Conservation (phyloP, 2,797 vertebrate genomes). For the Danio albolineatus region DNA sequence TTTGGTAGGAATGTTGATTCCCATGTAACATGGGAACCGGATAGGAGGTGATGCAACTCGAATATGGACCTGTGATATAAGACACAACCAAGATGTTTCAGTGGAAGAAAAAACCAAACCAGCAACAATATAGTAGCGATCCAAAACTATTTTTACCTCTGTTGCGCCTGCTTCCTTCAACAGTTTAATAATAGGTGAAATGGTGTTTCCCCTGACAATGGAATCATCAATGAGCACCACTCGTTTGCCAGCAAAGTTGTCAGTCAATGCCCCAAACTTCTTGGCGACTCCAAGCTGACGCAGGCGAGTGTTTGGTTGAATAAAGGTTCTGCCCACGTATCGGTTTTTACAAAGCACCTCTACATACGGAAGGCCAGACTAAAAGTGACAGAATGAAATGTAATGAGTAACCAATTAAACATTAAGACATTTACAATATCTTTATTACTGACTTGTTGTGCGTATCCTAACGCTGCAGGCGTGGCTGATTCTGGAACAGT, state of each 20-base stretch:
- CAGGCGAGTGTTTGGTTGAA: slow-evolving; percentile 95
- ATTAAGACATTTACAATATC: neutral
- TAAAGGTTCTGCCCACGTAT: slow-evolving; percentile 96
- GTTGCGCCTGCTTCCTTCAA: slow-evolving; percentile 96
- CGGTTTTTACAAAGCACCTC: slow-evolving; percentile 98
- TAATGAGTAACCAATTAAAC: neutral
- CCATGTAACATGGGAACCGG: slow-evolving; percentile 96
- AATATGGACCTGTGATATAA: slow-evolving; percentile 87
- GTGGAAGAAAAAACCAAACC: neutral
- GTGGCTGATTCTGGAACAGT: slow-evolving; percentile 98
- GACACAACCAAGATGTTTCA: neutral
- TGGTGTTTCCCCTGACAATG: slow-evolving; percentile 97
- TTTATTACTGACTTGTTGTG: slow-evolving; percentile 82
- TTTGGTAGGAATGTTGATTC: slow-evolving; percentile 98
- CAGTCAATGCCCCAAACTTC: slow-evolving; percentile 95
- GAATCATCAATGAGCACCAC: slow-evolving; percentile 96
- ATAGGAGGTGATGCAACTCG: slow-evolving; percentile 97
- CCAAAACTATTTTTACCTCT: slow-evolving; percentile 78
- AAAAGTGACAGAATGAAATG: slow-evolving; percentile 11
- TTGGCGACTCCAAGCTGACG: slow-evolving; percentile 97
- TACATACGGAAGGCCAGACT: slow-evolving; percentile 93
- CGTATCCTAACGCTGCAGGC: slow-evolving; percentile 95
- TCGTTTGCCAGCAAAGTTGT: slow-evolving; percentile 96
- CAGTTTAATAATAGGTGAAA: slow-evolving; percentile 97
- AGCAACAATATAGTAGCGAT: neutral